Base-by-base conservation (phyloP, 2,797 vertebrate species). In the Amblyraja radiata region DNA sequence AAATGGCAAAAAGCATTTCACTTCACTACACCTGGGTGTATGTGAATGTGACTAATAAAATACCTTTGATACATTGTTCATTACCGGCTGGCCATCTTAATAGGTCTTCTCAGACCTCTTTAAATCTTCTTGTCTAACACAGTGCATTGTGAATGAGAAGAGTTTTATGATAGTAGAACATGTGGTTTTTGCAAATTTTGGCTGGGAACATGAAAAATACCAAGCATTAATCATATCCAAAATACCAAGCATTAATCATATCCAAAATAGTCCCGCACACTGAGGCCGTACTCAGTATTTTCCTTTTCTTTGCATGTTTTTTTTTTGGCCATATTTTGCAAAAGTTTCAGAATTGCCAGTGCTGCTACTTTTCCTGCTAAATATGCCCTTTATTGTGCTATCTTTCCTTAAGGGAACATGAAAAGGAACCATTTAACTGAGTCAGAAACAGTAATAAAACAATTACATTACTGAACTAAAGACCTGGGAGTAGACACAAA, bases 191-290 rank as follows among this genome's bases (percentile, higher is more conserved):
- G 95, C 96, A 76, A 46, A 96, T 96, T 95, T 95, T 96, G 94
- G 95, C 95, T 95, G 96, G 94, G 63, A 36, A 94, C 93, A 94
- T 94, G 96, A 94, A 94, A 96, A 95, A 95, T 95, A 94, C 94
- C 96, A 96, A 97, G 96, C 96, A 94, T 96, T 96, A 97, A 96
- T 96, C 96, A 96, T 94, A 74, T 46, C 71, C 71, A 74, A 25
- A 58, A 95, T 95, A 94, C 94, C 96, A 96, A 97, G 96, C 96
- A 94, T 96, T 96, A 97, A 96, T 96, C 96, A 95, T 94, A 74
- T 46, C 71, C 71, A 74, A 14, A 58, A 36, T 13, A 18, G 90
- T 14, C 39, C 25, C 46, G 21, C 46, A n/a, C 46, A 76, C 28
- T 28, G 71, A 92, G 25, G 90, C 90, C 23, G 2, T 46, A 39